These are phyloP conservation scores for Salvelinus alpinus DNA, from an alignment of 2,113 vertebrate genomes.

Conservation along the genomic window DNA sequence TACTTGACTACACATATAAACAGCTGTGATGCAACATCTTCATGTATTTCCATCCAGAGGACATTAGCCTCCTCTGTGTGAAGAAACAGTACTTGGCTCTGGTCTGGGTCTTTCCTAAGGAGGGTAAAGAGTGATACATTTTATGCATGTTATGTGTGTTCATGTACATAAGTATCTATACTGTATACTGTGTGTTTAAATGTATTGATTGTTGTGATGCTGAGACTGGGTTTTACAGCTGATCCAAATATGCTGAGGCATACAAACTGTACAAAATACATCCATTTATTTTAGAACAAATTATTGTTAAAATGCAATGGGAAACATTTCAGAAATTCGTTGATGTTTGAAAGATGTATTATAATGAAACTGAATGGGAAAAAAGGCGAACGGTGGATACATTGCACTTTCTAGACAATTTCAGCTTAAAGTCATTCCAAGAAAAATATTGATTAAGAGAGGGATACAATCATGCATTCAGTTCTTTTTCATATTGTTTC, in stretches of 20 bases:
- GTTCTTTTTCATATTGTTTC: too few relatives aligned
- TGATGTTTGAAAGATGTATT: too few relatives aligned
- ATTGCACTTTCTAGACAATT: too few relatives aligned
- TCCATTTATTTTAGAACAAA: conserved; percentile 16
- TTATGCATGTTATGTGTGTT: conserved; percentile 30
- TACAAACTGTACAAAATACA: conserved; percentile 34
- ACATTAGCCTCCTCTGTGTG: too few relatives aligned
- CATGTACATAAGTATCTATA: conserved; percentile 34
- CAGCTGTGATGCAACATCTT: too few relatives aligned
- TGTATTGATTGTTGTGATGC: conserved; percentile 24
- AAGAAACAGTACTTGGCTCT: conserved; percentile 35
- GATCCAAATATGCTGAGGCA: conserved; percentile 16
- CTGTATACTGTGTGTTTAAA: conserved; percentile 28
- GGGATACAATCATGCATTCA: too few relatives aligned
- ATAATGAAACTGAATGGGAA: too few relatives aligned
- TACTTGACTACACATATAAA: too few relatives aligned
- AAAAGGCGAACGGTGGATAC: too few relatives aligned
- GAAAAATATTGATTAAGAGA: too few relatives aligned
- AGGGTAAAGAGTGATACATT: conserved; percentile 10
- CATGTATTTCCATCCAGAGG: too few relatives aligned
- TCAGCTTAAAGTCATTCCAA: too few relatives aligned
- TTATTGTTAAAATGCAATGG: neutral
- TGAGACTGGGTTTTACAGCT: conserved; percentile 24
- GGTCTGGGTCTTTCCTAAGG: conserved; percentile 11
- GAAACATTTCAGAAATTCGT: neutral